Conservation (phyloP, 2,113 vertebrate genomes). For the Galeopterus variegatus region DNA sequence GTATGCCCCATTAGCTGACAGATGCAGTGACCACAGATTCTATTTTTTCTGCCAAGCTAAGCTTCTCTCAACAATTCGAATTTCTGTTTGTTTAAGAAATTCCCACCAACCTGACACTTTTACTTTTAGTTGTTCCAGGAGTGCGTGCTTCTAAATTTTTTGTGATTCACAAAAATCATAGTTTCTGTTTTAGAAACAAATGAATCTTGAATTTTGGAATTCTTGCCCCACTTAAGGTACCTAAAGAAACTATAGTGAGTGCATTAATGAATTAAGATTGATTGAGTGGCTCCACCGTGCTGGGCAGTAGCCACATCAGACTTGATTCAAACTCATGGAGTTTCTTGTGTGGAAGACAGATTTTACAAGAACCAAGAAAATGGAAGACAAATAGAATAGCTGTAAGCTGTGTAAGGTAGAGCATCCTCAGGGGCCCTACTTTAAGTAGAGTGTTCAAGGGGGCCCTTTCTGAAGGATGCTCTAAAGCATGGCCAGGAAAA, state of each 20-base stretch:
- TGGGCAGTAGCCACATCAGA: neutral
- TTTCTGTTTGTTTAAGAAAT: constrained; percentile 10
- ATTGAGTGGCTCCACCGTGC: neutral
- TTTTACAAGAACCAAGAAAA: neutral
- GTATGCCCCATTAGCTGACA: neutral
- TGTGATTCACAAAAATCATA: constrained; percentile 5
- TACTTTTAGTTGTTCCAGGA: neutral
- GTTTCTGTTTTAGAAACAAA: neutral
- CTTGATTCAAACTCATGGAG: neutral
- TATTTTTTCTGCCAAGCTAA: neutral
- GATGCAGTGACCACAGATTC: neutral
- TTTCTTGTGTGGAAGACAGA: neutral
- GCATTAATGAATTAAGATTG: neutral
- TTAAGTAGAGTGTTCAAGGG: neutral
- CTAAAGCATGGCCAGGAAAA: neutral
- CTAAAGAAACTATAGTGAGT: neutral
- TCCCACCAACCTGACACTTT: neutral
- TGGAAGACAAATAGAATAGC: neutral
- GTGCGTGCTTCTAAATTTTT: neutral
- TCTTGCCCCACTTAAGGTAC: neutral
- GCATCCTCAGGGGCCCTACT: accelerated
- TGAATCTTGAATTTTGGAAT: neutral
- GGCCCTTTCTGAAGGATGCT: neutral
- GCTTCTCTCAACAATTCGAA: neutral
- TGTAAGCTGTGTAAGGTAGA: neutral